Percentiles rank a stretch among this genome's conserved stretches.
phyloP scores from a whole-genome alignment of 2,113 vertebrate genomes.

The Desmodus rotundus region DNA sequence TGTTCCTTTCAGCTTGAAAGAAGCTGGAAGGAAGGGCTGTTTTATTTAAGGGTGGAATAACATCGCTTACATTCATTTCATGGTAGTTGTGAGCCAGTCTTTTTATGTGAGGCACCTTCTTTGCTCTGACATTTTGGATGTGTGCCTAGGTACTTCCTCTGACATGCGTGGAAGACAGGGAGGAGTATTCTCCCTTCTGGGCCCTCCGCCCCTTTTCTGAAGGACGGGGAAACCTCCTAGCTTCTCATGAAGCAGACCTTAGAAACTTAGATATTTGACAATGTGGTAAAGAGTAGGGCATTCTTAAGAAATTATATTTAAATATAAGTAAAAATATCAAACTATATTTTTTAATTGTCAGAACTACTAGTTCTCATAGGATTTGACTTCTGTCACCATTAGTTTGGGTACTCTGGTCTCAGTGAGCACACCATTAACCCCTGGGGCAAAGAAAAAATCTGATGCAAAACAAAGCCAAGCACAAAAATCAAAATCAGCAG shows the following conservation, averaged over 20 bases:
- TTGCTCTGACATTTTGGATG: neutral
- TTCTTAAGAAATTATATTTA: slow-evolving; percentile 5
- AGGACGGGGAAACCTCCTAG: neutral
- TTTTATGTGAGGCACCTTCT: neutral
- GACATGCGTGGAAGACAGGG: neutral
- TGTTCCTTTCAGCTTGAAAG: neutral
- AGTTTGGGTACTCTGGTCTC: neutral
- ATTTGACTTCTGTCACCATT: neutral
- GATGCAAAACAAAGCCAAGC: neutral
- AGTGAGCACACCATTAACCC: neutral
- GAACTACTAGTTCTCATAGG: neutral
- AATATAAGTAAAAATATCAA: neutral
- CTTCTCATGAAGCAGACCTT: neutral
- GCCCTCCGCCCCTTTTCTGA: neutral
- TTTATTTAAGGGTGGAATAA: neutral
- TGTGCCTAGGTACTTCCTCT: neutral
- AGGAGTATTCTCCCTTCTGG: neutral
- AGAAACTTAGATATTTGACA: neutral
- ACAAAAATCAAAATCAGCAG: neutral
- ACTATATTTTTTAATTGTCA: neutral
- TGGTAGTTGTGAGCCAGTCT: neutral
- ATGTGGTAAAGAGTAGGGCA: neutral
- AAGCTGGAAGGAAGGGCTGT: neutral
- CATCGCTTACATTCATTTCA: neutral
- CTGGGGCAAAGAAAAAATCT: neutral